phyloP scores from a whole-genome alignment of 2,888 invertebrate species.

The Netelia fuscicornis region DNA sequence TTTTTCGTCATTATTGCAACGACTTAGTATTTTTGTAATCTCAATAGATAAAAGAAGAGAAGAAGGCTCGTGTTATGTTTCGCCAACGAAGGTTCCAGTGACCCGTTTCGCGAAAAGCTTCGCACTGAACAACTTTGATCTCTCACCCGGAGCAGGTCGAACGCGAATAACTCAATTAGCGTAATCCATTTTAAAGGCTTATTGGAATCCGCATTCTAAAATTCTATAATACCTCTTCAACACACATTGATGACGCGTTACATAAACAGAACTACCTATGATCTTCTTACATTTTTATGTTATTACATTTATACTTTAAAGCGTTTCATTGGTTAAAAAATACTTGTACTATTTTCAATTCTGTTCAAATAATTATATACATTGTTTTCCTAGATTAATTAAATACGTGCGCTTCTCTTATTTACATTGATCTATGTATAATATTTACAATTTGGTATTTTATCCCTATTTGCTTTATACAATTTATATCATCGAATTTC shows the following conservation, averaged over 20 bases:
- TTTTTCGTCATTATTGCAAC: constrained; percentile 87
- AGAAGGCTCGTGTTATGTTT: constrained; percentile 32
- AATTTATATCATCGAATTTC: constrained; percentile 15
- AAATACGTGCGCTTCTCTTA: constrained; percentile 12
- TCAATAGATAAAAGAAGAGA: neutral
- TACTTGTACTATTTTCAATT: neutral
- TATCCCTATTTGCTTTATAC: neutral
- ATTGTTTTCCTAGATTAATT: constrained; percentile 14
- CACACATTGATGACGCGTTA: constrained; percentile 2
- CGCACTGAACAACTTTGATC: constrained; percentile 44
- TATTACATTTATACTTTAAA: neutral
- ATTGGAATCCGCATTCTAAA: constrained; percentile 56
- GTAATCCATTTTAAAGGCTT: constrained; percentile 78
- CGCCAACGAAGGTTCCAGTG: constrained; percentile 9
- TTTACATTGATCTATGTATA: neutral
- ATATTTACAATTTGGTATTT: constrained; percentile 42
- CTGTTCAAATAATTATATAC: constrained; percentile 11
- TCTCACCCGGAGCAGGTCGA: constrained; percentile 47
- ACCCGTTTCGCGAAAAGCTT: constrained; percentile 37
- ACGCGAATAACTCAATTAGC: constrained; percentile 77
- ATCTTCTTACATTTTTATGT: neutral
- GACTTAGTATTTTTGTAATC: neutral
- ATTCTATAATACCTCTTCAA: neutral
- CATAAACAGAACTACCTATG: constrained; percentile 23
- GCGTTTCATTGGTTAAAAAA: neutral